phyloP scores from a whole-genome alignment of 2,888 invertebrate genomes.

The Rambutsinella grinnellia region DNA sequence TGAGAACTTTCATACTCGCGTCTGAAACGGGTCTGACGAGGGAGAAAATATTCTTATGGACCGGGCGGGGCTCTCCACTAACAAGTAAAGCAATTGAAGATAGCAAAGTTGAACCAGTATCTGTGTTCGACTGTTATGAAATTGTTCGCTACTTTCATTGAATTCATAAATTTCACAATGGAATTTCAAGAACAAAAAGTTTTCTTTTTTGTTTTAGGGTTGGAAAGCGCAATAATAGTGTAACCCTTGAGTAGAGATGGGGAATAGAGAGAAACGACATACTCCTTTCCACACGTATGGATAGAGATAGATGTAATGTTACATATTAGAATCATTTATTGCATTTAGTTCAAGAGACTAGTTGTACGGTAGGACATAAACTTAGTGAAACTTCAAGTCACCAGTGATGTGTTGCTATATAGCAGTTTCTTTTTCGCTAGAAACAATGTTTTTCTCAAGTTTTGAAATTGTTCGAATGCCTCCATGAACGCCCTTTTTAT shows the following conservation, averaged over 20 bases:
- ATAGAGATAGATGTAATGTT: not conserved
- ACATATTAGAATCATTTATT: constrained; percentile 25
- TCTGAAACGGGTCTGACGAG: too few species aligned
- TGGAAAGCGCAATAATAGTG: constrained; percentile 15
- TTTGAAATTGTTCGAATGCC: constrained; percentile 47
- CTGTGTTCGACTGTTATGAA: constrained; percentile 42
- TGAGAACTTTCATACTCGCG: too few species aligned
- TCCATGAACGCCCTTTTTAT: constrained; percentile 48
- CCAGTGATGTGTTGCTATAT: constrained; percentile 12
- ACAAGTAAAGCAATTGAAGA: constrained; percentile 6
- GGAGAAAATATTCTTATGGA: too few species aligned
- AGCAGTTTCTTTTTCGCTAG: too few species aligned
- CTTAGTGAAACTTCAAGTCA: constrained; percentile 16
- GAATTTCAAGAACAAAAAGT: constrained; percentile 32
- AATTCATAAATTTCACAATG: constrained; percentile 53
- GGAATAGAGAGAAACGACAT: constrained; percentile 1
- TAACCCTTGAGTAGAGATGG: constrained; percentile 22
- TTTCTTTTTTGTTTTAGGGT: constrained; percentile 20
- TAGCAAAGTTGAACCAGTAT: constrained; percentile 24
- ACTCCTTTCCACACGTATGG: not conserved
- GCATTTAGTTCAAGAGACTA: constrained; percentile 7
- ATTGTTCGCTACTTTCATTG: constrained; percentile 52
- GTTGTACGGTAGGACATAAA: not conserved
- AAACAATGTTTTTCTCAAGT: constrained; percentile 11
- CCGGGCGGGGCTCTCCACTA: constrained; percentile 17